Conservation (phyloP, 2,888 invertebrate species). For the Ophion costatus region DNA sequence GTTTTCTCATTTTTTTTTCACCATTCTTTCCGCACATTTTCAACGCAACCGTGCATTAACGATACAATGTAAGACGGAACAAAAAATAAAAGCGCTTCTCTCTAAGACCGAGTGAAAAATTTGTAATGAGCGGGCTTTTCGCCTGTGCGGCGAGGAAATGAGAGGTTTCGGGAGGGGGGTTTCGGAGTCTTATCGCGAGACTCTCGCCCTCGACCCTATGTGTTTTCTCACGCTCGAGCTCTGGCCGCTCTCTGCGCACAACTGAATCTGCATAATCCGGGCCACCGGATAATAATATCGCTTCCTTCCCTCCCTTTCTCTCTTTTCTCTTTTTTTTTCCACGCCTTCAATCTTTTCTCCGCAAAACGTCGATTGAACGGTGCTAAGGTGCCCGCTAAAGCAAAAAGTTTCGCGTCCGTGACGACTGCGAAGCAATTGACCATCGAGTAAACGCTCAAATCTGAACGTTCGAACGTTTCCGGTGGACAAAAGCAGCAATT, state of each 20-base stretch:
- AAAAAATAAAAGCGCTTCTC: conserved; percentile 26
- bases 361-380: background rate
- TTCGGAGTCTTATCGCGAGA: conserved; percentile 37
- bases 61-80: background rate
- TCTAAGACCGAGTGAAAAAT: conserved; percentile 44
- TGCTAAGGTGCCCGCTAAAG: conserved; percentile 24
- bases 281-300: background rate
- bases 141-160: background rate
- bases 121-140: conserved; percentile 23
- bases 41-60: background rate
- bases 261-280: conserved; percentile 19
- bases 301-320: too few relatives aligned
- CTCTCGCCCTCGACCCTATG: conserved; percentile 36
- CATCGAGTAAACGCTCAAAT: too few relatives aligned
- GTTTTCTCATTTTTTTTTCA: background rate
- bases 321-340: too few relatives aligned
- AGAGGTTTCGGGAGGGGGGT: conserved; percentile 5
- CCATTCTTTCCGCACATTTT: background rate
- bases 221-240: conserved; percentile 57
- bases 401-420: conserved; percentile 6
- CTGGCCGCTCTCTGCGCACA: background rate
- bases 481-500: too few relatives aligned
- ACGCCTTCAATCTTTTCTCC: too few relatives aligned
- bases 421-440: background rate
- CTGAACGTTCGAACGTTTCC: too few relatives aligned